These are phyloP conservation scores for Probaryconus sp. DNA, from an alignment of 1,140 invertebrate genomes.

Conservation along the genomic window DNA sequence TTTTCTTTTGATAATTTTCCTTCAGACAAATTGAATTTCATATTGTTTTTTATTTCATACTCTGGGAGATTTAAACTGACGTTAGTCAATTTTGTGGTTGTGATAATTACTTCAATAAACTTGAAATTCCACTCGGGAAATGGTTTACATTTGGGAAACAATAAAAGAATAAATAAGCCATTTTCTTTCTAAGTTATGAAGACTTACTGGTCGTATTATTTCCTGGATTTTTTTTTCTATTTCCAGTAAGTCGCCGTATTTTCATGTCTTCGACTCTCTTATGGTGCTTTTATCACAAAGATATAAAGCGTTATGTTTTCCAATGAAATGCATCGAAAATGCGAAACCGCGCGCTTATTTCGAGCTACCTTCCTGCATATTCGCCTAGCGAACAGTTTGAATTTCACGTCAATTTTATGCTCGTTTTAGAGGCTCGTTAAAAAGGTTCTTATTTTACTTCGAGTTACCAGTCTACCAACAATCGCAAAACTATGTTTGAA, in stretches of 20 bases:
- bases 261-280: neutral
- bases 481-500: slow-evolving; percentile 11
- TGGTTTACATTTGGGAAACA: no score
- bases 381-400: slow-evolving; percentile 8
- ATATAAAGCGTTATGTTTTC: neutral
- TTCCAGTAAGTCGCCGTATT: neutral
- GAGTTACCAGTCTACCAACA: slow-evolving; percentile 6
- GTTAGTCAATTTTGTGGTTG: no score
- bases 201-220: no score
- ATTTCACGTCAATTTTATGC: slow-evolving; percentile 26
- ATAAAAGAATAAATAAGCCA: no score
- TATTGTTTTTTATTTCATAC: neutral
- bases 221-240: neutral
- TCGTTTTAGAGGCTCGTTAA: slow-evolving; percentile 24
- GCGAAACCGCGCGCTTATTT: neutral
- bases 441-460: slow-evolving; percentile 11
- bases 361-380: slow-evolving; percentile 10
- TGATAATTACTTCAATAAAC: no score
- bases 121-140: no score
- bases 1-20: no score
- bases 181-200: no score
- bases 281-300: neutral
- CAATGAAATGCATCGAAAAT: slow-evolving; percentile 5
- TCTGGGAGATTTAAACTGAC: neutral
- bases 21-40: neutral